These are phyloP conservation scores for Mycalesis mineus DNA, from an alignment of 2,888 invertebrate species.

Conservation along the genomic window DNA sequence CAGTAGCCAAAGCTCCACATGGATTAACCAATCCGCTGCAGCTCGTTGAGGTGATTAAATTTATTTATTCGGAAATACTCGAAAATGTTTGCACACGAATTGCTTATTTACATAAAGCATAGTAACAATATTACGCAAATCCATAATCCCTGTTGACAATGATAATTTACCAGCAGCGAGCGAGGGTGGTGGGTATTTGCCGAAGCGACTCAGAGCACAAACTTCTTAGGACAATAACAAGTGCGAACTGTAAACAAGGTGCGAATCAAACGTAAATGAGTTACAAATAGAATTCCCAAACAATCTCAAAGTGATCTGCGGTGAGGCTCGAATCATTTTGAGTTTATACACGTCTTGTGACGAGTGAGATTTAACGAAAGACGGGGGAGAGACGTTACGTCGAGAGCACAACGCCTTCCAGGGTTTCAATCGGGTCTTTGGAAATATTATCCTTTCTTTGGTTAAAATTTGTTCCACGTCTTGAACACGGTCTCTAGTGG, in stretches of 20 bases:
- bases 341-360: slow-evolving; percentile 23
- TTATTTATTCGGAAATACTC: too few species aligned
- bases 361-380: slow-evolving; percentile 31
- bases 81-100: not conserved
- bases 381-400: not conserved
- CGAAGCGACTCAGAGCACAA: slow-evolving; percentile 1
- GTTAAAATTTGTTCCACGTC: too few species aligned
- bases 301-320: slow-evolving; percentile 35
- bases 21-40: too few species aligned
- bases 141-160: not conserved
- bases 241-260: slow-evolving; percentile 29
- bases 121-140: not conserved
- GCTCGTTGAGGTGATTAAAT: too few species aligned
- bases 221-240: slow-evolving; percentile 17
- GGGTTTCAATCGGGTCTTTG: too few species aligned
- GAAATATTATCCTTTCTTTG: too few species aligned
- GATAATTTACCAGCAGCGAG: not conserved
- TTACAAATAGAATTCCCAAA: slow-evolving; percentile 35
- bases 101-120: not conserved
- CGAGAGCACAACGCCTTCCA: too few species aligned
- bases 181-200: not conserved
- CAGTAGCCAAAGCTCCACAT: too few species aligned
- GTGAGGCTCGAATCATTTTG: slow-evolving; percentile 25
- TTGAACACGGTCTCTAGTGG: too few species aligned
- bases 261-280: slow-evolving; percentile 35